Evolutionary conservation across 1,140 invertebrate species (phyloP).

Genomic region (Pararge aegeria): DNA sequence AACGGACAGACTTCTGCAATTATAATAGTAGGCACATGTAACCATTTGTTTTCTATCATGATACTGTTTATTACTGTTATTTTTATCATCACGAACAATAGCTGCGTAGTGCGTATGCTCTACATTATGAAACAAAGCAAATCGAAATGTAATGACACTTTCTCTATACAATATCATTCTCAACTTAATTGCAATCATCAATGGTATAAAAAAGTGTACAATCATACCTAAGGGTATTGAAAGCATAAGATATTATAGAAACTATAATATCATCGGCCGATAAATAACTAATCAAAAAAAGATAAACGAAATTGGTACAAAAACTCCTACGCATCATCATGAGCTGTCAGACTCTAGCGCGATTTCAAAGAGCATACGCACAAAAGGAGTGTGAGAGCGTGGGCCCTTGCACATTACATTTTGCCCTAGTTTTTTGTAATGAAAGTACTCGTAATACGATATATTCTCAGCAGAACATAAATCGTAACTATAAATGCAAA

Average conservation of each 20-base stretch:
- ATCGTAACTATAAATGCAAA: too few species aligned
- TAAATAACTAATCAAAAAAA: neutral
- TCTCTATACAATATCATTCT: neutral
- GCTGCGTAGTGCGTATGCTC: neutral
- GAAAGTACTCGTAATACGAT: too few species aligned
- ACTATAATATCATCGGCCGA: neutral
- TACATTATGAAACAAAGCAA: neutral
- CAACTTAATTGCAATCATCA: neutral
- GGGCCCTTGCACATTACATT: neutral
- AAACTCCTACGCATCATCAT: neutral
- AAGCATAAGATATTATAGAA: neutral
- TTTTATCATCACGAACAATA: neutral
- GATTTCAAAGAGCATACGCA: neutral
- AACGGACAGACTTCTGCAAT: too few species aligned
- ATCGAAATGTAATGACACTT: neutral
- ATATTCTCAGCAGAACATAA: too few species aligned
- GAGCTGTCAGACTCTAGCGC: neutral
- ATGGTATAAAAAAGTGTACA: neutral
- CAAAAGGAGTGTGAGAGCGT: neutral
- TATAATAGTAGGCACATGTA: too few species aligned
- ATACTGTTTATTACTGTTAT: neutral
- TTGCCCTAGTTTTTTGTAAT: neutral
- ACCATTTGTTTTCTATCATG: too few species aligned
- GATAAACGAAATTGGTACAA: neutral
- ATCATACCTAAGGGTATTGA: neutral